Evolutionary conservation across 2,113 vertebrate species (phyloP).

Genomic region (Colius striatus): DNA sequence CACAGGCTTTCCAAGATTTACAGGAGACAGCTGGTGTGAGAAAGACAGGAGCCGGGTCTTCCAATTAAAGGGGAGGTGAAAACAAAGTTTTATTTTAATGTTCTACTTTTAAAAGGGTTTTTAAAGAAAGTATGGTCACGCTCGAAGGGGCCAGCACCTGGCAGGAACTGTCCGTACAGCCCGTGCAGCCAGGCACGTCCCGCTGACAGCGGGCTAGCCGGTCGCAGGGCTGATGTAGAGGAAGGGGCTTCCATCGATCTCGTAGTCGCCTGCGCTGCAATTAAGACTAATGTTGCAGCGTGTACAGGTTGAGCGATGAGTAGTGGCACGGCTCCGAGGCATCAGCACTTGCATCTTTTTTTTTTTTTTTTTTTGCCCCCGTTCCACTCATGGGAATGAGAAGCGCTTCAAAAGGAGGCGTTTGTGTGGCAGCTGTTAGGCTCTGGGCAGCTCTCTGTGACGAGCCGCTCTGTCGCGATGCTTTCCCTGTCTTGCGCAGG

Average conservation of each 20-base stretch:
- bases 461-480: background rate
- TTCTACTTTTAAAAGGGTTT: background rate
- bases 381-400: too few species aligned
- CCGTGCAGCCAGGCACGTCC: background rate
- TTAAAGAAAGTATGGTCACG: background rate
- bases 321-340: background rate
- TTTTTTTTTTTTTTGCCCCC: too few species aligned
- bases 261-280: background rate
- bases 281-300: background rate
- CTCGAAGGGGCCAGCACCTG: background rate
- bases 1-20: background rate
- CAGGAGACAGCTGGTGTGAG: background rate
- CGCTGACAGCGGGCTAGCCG: background rate
- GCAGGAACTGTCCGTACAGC: background rate
- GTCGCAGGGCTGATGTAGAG: background rate
- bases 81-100: background rate
- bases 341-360: background rate
- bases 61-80: background rate
- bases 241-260: background rate
- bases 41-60: background rate
- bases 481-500: background rate
- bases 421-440: background rate
- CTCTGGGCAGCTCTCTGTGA: background rate
- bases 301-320: background rate
- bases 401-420: background rate